Evolutionary conservation across 2,113 vertebrate genomes (phyloP), one percentile per base, ranked within the genome.

Genomic region (Saguinus midas): DNA sequence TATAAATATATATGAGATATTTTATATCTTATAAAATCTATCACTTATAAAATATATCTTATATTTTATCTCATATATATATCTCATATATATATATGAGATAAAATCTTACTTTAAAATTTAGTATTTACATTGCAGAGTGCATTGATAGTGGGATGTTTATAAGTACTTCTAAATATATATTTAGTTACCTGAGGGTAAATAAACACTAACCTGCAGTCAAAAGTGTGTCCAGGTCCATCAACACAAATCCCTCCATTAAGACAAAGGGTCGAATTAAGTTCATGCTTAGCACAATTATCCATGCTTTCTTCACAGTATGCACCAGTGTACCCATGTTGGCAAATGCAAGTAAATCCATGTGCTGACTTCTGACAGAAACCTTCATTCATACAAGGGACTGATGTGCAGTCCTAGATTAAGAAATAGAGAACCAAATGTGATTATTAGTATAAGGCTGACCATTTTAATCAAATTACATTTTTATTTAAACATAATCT

Each of bases 271-370:
- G 43, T 17, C 3, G 96, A 85, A 50, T 79, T 95, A 52, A 72
- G 55, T 0, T 76, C 25, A 18, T 55, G 32, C 43, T 98, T 87
- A 83, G 37, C 79, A 91, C 96, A 97, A 80, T 94, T 57, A 20
- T 97, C 85, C 66, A 96, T 16, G 57, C 99, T 98, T 88, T 99
- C 97, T 98, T 99, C 99, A 98, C 99, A 99, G 94, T 98, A 98
- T 93, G 97, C 98, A 45, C 98, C 99, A 58, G 92, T 97, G 97
- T 98, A 99, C 23, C 99, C 99, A 8, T 97, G 98, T 61, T 66
- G 91, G 93, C 99, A 99, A 86, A 98, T 97, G 87, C 99, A 99
- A 9, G 98, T 95, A 57, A 99, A 99, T n/a, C 98, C 98, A 93
- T 98, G 96, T 57, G 97, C 95, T 23, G 98, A 98, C 97, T 99